Evolutionary conservation across 2,113 vertebrate genomes (phyloP).

Genomic region (Menura novaehollandiae): DNA sequence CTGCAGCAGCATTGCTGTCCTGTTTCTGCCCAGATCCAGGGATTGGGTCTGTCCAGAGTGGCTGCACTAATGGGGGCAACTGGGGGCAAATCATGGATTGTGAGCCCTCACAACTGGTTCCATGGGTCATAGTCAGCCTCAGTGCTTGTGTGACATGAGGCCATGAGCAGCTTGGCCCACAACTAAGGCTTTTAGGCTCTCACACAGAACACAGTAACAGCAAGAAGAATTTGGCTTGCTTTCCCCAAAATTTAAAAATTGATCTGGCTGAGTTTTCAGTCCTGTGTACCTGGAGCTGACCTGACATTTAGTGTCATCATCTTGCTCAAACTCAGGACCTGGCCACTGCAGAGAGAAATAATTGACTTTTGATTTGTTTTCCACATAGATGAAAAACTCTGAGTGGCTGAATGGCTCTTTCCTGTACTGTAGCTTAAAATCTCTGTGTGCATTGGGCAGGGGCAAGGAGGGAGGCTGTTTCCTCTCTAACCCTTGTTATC

Average conservation of each 20-base stretch:
- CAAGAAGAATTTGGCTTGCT: neutral
- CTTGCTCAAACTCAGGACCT: neutral
- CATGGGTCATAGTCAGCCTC: neutral
- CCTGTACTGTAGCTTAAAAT: neutral
- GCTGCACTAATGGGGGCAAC: neutral
- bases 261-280: neutral
- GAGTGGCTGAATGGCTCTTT: neutral
- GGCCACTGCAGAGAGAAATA: neutral
- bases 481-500: neutral
- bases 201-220: neutral
- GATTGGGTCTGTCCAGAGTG: neutral
- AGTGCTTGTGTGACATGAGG: neutral
- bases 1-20: rapidly evolving
- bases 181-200: neutral
- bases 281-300: neutral
- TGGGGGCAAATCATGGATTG: neutral
- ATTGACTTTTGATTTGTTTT: neutral
- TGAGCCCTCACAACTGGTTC: neutral
- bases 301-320: neutral
- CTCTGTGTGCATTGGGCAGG: neutral
- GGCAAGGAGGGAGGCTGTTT: neutral
- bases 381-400: neutral
- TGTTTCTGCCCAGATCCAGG: neutral
- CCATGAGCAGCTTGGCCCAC: neutral
- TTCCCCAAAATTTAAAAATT: neutral